Base-by-base conservation (phyloP, 2,113 vertebrate genomes). In the Oxyruncus cristatus region DNA sequence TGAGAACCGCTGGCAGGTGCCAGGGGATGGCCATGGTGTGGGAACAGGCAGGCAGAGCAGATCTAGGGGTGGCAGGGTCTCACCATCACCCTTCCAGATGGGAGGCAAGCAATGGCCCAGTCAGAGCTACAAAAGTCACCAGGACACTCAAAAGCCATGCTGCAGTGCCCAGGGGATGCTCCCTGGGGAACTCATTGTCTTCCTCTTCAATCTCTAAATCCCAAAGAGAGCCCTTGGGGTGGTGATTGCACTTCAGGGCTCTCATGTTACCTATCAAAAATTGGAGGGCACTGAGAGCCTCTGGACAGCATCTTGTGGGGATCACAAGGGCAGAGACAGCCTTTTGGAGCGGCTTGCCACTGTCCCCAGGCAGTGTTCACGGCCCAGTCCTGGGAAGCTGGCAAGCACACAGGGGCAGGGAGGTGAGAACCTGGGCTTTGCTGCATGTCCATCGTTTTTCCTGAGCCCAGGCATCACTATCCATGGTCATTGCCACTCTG, bases 401-500 rank as follows among this genome's bases (percentile, higher is more conserved):
- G 10, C 27, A 56, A 73, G 71, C 6, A 6, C 23, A n/a, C 6
- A n/a, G 42, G 16, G 65, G 47, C n/a, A 66, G 6, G 39, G n/a
- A 46, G n/a, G 28, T 11, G 41, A 84, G 32, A 78, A 20, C 39
- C 53, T 55, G n/a, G 19, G 41, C 26, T 82, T 32, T n/a, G 44
- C 76, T 71, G 46, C 37, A 8, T 6, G 13, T 28, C n/a, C 56
- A 33, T 8, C 1, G 5, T 33, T 53, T 53, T 28, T 20, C 28
- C 35, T 4, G 0, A 37, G 15, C 6, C 23, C 1, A 0, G 76
- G n/a, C 26, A 12, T 41, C 2, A 1, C 22, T 74, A 20, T 49
- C 33, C 4, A 1, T 0, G 3, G 30, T 35, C 26, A 3, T 37
- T 12, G 1, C 35, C 5, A 5, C 59, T 67, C 58, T 26, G 30